These are phyloP conservation scores for Thripadectes ignobilis DNA, from an alignment of 2,797 vertebrate species.

Conservation along the genomic window DNA sequence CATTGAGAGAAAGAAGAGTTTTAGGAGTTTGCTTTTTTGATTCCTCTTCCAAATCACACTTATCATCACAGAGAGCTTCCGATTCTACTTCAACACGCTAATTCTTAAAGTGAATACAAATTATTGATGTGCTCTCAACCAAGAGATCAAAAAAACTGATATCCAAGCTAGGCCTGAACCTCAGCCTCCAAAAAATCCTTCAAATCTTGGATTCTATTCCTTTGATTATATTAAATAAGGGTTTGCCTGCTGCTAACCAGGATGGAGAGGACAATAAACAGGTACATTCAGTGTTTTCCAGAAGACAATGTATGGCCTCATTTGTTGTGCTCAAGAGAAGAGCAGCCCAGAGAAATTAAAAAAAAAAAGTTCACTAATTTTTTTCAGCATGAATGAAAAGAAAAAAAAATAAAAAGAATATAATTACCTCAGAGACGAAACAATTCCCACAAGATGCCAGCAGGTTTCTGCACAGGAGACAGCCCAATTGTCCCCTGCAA, in stretches of 20 bases:
- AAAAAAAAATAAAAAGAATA: not conserved
- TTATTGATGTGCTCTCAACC: not conserved
- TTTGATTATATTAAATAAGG: not conserved
- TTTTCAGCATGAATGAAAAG: not conserved
- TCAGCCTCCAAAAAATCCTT: not conserved
- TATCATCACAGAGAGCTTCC: not conserved
- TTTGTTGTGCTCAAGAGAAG: not conserved
- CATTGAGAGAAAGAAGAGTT: not conserved
- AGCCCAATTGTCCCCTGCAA: not conserved
- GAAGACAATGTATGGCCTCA: not conserved
- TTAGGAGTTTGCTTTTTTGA: not conserved
- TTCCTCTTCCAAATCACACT: not conserved
- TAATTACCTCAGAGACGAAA: not conserved
- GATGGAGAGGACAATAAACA: not conserved
- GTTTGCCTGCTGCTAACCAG: not conserved
- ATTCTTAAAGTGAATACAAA: not conserved
- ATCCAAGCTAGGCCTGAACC: not conserved
- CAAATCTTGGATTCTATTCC: not conserved
- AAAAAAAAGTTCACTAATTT: not conserved
- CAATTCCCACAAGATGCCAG: not conserved
- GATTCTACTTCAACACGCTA: not conserved
- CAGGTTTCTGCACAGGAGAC: not conserved
- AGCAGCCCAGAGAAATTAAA: not conserved
- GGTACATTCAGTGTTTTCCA: not conserved
- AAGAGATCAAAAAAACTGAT: not conserved